Conservation (phyloP, 2,113 vertebrate species). For the Datnioides undecimradiatus region DNA sequence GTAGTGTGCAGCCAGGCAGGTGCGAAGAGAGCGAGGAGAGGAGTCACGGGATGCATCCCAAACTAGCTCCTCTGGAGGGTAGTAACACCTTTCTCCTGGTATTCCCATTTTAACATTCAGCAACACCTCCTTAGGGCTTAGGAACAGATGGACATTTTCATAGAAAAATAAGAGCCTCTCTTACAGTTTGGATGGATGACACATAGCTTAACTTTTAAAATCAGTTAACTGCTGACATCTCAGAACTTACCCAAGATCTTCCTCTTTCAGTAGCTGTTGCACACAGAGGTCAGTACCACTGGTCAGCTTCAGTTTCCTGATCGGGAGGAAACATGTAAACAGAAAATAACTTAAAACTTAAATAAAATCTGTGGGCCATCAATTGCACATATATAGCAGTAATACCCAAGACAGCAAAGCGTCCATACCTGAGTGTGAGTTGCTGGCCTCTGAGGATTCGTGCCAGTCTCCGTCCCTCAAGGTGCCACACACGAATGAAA, state of each 20-base stretch:
- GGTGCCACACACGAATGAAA: constrained; percentile 90
- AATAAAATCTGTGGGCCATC: background rate
- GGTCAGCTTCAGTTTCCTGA: constrained; percentile 84
- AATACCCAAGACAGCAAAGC: background rate
- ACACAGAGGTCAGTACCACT: constrained; percentile 86
- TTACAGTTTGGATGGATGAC: background rate
- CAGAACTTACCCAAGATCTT: constrained; percentile 88
- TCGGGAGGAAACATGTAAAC: background rate
- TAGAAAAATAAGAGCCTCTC: background rate
- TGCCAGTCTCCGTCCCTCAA: constrained; percentile 82
- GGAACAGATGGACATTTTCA: background rate
- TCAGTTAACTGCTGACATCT: background rate
- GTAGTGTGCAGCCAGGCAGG: constrained; percentile 85
- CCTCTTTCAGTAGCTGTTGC: constrained; percentile 88
- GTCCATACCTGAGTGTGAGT: constrained; percentile 84
- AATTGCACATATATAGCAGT: background rate
- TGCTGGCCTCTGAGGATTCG: constrained; percentile 86
- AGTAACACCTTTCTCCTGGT: constrained; percentile 87
- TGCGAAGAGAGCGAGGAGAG: constrained; percentile 84
- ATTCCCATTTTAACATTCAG: constrained; percentile 88
- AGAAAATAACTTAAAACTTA: background rate
- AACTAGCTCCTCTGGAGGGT: constrained; percentile 84
- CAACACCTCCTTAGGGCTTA: constrained; percentile 89
- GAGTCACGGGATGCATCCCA: constrained; percentile 89
- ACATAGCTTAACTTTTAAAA: background rate